A percentile compares a stretch with the other conserved stretches of the same genome.
These are phyloP conservation scores for Copidosoma aretas DNA, from an alignment of 2,888 invertebrate species.

Conservation along the genomic window DNA sequence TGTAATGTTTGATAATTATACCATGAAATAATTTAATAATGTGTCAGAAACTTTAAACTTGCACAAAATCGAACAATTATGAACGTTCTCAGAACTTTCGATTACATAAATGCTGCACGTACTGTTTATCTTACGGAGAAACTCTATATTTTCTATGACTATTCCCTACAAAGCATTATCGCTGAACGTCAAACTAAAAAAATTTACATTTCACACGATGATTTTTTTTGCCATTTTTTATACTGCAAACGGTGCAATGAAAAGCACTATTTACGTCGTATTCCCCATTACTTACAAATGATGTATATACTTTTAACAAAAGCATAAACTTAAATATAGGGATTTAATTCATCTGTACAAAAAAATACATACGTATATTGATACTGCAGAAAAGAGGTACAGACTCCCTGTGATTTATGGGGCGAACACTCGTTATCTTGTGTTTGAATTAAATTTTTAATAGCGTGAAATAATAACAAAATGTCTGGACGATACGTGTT, in stretches of 20 bases:
- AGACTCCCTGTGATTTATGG: too few relatives aligned
- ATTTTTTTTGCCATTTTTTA: slow-evolving; percentile 3
- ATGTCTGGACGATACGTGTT: slow-evolving; percentile 26
- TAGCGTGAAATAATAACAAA: not conserved
- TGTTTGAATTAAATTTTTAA: too few relatives aligned
- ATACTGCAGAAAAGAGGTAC: too few relatives aligned
- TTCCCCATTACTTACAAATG: slow-evolving; percentile 18
- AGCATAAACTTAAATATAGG: too few relatives aligned
- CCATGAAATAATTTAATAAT: too few relatives aligned
- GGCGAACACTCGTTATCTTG: too few relatives aligned
- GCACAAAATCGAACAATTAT: slow-evolving; percentile 4
- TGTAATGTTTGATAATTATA: too few relatives aligned
- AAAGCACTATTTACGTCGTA: slow-evolving; percentile 29
- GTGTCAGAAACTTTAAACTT: too few relatives aligned
- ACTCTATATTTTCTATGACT: slow-evolving; percentile 12
- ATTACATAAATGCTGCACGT: slow-evolving; percentile 24
- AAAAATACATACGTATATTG: too few relatives aligned
- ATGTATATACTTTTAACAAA: too few relatives aligned
- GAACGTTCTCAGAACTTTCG: slow-evolving; percentile 3
- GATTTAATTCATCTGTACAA: too few relatives aligned
- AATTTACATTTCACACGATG: not conserved
- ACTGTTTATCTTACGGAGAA: slow-evolving; percentile 17
- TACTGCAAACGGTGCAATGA: slow-evolving; percentile 9
- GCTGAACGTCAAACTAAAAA: slow-evolving; percentile 2
- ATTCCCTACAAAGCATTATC: slow-evolving; percentile 20